Evolutionary conservation across 2,888 invertebrate species (phyloP), one percentile per base, ranked within the genome.

Genomic region (Andrena chrysosceles): DNA sequence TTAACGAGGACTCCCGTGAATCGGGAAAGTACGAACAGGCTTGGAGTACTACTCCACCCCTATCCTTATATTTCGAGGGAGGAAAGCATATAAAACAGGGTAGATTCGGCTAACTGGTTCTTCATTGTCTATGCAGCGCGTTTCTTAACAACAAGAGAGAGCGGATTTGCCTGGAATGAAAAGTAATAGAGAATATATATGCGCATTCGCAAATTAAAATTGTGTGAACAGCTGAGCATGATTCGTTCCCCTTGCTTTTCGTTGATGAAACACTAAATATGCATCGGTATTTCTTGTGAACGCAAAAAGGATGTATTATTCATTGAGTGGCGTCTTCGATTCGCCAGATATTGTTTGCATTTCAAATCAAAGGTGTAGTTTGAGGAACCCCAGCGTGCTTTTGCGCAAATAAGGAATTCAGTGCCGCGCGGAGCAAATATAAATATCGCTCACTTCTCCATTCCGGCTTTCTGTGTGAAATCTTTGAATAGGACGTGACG

Each of bases 261-360:
- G n/a, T 20, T 7, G 29, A 13, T 16, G 29, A 59, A 60, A 60
- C 7, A 6, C 16, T 33, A 60, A 31, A 33, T 60, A 31, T 60
- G 60, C 60, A 60, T 33, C 31, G 10, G 23, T 13, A 56, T 26
- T 4, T 0, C 31, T n/a, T 33, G 6, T 3, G 7, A 60, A 31
- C n/a, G 5, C n/a, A 33, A 26, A n/a, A 60, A n/a, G 8, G n/a
- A 60, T 60, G n/a, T 8, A 60, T 60, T 29, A 60, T 60, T 60
- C n/a, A 60, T 60, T 31, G 31, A n/a, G n/a, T 33, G 7, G 33
- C 60, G 31, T 20, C 33, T 60, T 60, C 8, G 31, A n/a, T 60
- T 60, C 31, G 7, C 23, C 2, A 7, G 16, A n/a, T n/a, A 31
- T n/a, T 16, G 31, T 60, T 60, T 60, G 60, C 31, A 60, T 26